These are phyloP conservation scores for Marmota monax DNA, from an alignment of 2,113 vertebrate species.

Conservation along the genomic window DNA sequence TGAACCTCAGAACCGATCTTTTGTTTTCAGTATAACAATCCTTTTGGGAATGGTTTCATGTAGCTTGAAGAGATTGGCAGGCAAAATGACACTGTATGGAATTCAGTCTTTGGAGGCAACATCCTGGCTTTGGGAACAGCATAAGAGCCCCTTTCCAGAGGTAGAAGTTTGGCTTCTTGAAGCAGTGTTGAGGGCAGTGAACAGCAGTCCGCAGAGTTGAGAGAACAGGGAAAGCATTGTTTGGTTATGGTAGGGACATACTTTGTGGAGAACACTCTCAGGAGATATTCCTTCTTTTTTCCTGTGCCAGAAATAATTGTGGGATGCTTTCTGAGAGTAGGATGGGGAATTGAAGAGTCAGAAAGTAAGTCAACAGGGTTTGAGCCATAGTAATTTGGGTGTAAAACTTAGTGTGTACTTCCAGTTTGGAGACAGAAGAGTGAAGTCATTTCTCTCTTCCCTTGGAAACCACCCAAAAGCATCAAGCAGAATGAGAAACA, in stretches of 20 bases:
- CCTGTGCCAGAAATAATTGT: neutral
- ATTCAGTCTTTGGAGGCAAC: neutral
- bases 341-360: neutral
- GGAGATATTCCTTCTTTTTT: constrained; percentile 13
- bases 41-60: constrained; percentile 24
- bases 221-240: neutral
- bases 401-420: neutral
- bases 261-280: neutral
- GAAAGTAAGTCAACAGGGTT: neutral
- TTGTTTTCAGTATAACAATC: constrained; percentile 21
- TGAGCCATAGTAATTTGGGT: neutral
- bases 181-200: neutral
- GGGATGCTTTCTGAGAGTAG: neutral
- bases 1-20: neutral
- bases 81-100: constrained; percentile 10
- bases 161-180: neutral
- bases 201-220: neutral
- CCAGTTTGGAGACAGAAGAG: constrained; percentile 4
- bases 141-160: neutral
- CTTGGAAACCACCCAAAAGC: constrained; percentile 39
- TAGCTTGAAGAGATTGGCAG: constrained; percentile 25
- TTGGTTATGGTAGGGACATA: neutral
- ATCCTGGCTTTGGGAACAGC: neutral
- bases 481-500: neutral
- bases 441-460: constrained; percentile 10